A percentile compares a stretch with the other conserved stretches of the same genome.
phyloP scores from a whole-genome alignment of 2,797 vertebrate species.

The Kryptopterus vitreolus region DNA sequence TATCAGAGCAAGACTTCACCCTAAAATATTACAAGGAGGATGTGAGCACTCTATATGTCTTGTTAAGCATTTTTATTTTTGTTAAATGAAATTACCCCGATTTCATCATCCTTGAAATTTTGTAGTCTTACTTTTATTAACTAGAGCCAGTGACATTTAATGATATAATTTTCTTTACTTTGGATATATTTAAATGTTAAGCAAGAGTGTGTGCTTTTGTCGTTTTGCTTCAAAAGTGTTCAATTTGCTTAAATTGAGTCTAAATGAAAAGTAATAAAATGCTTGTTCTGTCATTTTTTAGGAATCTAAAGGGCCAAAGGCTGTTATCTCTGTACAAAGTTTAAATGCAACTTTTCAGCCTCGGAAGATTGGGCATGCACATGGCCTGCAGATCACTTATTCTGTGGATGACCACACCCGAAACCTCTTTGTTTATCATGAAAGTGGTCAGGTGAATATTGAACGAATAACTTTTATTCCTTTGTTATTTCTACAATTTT shows the following conservation, averaged over 20 bases:
- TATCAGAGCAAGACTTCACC: conserved; percentile 81
- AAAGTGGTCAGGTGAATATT: conserved; percentile 77
- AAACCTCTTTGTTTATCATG: conserved; percentile 89
- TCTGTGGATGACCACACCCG: conserved; percentile 70
- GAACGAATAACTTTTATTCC: too few species aligned
- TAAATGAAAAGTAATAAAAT: background rate
- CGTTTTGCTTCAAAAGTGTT: background rate
- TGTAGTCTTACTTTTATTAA: background rate
- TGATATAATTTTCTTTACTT: background rate
- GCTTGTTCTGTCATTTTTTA: conserved; percentile 38
- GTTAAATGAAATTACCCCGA: background rate
- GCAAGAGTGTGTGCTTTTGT: background rate
- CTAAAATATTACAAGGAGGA: conserved; percentile 88
- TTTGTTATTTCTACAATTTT: background rate
- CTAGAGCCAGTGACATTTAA: background rate
- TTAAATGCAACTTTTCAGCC: conserved; percentile 91
- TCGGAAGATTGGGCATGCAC: conserved; percentile 82
- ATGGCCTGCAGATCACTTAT: conserved; percentile 90
- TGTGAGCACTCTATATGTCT: conserved; percentile 73
- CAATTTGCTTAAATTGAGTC: background rate
- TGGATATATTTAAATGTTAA: background rate
- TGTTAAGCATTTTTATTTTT: conserved; percentile 9
- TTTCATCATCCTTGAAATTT: background rate
- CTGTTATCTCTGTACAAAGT: conserved; percentile 79
- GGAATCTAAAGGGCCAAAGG: conserved; percentile 85